Percentiles rank a stretch among this genome's conserved stretches.
Conservation (phyloP, 2,797 vertebrate species). For the Furcifer pardalis region DNA sequence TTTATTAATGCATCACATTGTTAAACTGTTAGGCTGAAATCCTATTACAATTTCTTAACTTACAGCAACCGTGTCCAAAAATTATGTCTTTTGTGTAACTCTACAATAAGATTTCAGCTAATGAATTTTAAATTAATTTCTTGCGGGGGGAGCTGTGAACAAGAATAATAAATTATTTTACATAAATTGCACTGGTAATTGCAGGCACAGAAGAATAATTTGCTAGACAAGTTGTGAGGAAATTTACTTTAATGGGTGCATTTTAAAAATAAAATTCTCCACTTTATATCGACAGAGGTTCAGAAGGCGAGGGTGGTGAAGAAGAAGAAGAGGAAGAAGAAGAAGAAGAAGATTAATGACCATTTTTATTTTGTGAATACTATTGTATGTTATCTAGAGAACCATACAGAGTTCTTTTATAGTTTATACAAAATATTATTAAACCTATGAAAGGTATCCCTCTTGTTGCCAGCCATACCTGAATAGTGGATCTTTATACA, state of each 20-base stretch:
- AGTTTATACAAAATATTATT: constrained; percentile 6
- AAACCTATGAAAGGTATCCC: not conserved
- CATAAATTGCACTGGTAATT: not conserved
- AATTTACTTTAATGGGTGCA: not conserved
- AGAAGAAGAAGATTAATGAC: not conserved
- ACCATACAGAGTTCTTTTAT: constrained; percentile 5
- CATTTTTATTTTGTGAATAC: not conserved
- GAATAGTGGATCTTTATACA: not conserved
- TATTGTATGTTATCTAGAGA: not conserved
- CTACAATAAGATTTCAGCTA: too few relatives aligned
- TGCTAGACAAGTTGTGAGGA: not conserved
- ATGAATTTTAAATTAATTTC: not conserved
- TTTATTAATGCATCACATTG: too few relatives aligned
- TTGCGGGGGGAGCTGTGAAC: not conserved
- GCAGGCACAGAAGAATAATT: not conserved
- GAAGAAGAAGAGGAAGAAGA: not conserved
- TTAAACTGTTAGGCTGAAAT: too few relatives aligned
- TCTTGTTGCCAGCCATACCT: not conserved
- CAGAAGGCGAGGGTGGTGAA: not conserved
- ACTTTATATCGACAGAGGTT: not conserved
- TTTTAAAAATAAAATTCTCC: not conserved
- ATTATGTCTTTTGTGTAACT: too few relatives aligned
- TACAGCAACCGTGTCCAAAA: too few relatives aligned
- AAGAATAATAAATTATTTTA: too few relatives aligned
- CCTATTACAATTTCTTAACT: too few relatives aligned